Evolutionary conservation across 2,113 vertebrate species (phyloP).

Genomic region (Corydoras maculifer): DNA sequence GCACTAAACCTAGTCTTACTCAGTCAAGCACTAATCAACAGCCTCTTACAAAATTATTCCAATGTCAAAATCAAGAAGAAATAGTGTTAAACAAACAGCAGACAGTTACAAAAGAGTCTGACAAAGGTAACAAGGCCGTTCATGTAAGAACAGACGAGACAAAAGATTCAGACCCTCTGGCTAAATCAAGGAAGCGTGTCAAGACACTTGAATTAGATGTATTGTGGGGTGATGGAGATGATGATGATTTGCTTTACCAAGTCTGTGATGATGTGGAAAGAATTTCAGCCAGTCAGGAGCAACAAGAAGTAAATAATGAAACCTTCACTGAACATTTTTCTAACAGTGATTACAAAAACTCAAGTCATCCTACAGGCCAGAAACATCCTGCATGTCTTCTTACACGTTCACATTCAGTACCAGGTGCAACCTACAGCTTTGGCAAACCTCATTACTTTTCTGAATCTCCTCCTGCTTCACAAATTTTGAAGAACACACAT

Average conservation of each 20-base stretch:
- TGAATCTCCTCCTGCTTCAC: constrained; percentile 24
- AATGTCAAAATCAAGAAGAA: neutral
- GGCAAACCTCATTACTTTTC: constrained; percentile 3
- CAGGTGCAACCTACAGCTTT: constrained; percentile 4
- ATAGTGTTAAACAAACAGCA: neutral
- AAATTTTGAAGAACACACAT: constrained; percentile 45
- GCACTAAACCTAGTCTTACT: constrained; percentile 48
- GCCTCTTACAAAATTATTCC: constrained; percentile 1
- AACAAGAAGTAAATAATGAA: constrained; percentile 10
- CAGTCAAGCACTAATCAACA: constrained; percentile 30
- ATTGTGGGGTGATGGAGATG: constrained; percentile 73
- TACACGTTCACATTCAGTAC: constrained; percentile 30
- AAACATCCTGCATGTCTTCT: constrained; percentile 1
- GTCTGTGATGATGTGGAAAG: constrained; percentile 84
- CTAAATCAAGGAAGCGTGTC: constrained; percentile 32
- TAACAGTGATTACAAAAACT: neutral
- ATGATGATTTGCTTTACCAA: constrained; percentile 75
- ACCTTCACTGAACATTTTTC: constrained; percentile 1
- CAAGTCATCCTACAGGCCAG: neutral
- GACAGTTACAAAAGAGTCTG: neutral
- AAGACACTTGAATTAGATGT: constrained; percentile 44
- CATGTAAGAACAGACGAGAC: no score
- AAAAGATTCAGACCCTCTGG: neutral
- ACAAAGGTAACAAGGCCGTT: no score
- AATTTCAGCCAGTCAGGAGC: constrained; percentile 64